Percentiles rank a stretch among this genome's conserved stretches.
phyloP scores from a whole-genome alignment of 2,113 vertebrate genomes.

The Clarias magur region DNA sequence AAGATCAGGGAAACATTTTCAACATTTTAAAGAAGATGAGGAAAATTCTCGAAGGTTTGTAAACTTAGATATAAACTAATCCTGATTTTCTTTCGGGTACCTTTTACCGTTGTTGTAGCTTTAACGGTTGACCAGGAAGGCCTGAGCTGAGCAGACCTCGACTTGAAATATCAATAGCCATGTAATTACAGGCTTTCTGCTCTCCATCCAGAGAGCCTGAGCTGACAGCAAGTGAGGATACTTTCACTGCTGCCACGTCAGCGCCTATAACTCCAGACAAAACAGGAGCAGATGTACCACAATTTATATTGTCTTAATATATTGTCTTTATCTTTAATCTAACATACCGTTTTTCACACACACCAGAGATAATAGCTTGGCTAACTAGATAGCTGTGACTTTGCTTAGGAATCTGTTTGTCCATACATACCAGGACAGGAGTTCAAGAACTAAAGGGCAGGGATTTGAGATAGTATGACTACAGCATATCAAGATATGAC shows the following conservation, averaged over 20 bases:
- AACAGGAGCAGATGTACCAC: background rate
- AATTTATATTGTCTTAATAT: too few relatives aligned
- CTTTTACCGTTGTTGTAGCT: background rate
- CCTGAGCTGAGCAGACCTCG: background rate
- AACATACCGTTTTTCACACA: background rate
- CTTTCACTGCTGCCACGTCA: conserved; percentile 64
- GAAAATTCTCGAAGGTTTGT: too few relatives aligned
- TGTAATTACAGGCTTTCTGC: conserved; percentile 48
- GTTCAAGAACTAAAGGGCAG: background rate
- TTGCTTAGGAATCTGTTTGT: background rate
- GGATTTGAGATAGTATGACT: background rate
- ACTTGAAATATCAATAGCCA: background rate
- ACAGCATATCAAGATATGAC: background rate
- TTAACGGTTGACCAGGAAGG: background rate
- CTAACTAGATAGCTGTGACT: background rate
- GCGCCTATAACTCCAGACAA: conserved; percentile 45
- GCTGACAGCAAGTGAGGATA: conserved; percentile 23
- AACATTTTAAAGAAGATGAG: too few relatives aligned
- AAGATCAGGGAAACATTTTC: too few relatives aligned
- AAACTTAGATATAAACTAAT: too few relatives aligned
- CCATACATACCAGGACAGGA: too few relatives aligned
- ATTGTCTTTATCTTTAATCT: background rate
- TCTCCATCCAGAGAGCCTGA: conserved; percentile 28
- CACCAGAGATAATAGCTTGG: background rate
- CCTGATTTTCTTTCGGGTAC: background rate